Base-by-base conservation (phyloP, 2,797 vertebrate species). In the Crenuchus spilurus region DNA sequence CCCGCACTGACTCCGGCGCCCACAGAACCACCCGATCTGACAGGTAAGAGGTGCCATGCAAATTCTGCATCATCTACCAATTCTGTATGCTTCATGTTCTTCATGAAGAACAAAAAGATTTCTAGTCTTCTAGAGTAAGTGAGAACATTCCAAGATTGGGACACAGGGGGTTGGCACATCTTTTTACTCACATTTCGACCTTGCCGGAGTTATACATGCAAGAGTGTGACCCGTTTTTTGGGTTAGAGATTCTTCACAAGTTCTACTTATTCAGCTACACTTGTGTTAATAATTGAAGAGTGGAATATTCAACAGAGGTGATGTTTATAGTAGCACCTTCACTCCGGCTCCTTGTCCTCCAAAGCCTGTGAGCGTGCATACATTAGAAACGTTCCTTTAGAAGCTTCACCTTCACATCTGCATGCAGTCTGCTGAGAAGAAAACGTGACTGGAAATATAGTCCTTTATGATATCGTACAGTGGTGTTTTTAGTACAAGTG, bases 361-460 rank as follows among this genome's bases (percentile, higher is more conserved):
- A 51, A 30, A 60, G 72, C 64, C 63, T 75, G 80, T 80, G 81
- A 82, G 78, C 51, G 58, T 61, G 81, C 81, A 83, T 80, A 76
- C 48, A 83, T 80, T 73, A 83, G 14, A 70, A 52, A n/a, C 30
- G 26, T 80, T 72, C n/a, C 55, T 55, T 75, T 66, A 52, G 14
- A 75, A 26, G 31, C 35, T 67, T 68, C 31, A 63, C 31, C 39
- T 72, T 71, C 66, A 64, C 46, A 62, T 71, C 54, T 67, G 54
- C 24, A 62, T 62, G 49, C 41, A 18, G 63, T 48, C 20, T 14
- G 18, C 46, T 58, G 14, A 72, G 33, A 33, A 61, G 22, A 14
- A 44, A 66, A 60, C 49, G 67, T 57, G 61, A 42, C 55, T 58
- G 28, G 51, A 76, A 58, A 76, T 42, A 42, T 46, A 28, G 58